Conservation (phyloP, 2,113 vertebrate genomes). For the Silurus glanis region DNA sequence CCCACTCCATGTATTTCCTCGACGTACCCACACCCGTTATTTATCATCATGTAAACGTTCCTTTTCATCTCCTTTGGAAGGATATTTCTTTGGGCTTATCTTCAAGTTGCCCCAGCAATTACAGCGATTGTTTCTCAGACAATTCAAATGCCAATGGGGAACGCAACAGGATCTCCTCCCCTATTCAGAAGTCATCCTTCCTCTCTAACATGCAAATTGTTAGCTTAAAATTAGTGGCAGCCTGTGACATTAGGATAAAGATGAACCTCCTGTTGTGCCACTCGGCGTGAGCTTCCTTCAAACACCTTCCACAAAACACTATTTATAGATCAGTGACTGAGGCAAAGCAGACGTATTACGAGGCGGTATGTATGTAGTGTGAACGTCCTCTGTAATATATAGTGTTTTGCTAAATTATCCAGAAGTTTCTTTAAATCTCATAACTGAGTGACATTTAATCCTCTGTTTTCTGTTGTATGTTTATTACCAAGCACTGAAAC, state of each 20-base stretch:
- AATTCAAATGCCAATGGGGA: background rate
- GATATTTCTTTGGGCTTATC: background rate
- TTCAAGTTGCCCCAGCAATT: constrained; percentile 19
- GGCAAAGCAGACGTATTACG: background rate
- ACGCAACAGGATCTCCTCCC: constrained; percentile 33
- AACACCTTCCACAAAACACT: constrained; percentile 41
- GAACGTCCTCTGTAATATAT: background rate
- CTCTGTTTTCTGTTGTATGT: background rate
- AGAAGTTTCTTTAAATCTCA: background rate
- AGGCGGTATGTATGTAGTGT: background rate
- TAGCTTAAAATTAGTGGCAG: constrained; percentile 55
- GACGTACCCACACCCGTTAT: background rate
- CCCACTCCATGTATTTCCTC: background rate
- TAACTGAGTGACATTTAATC: background rate
- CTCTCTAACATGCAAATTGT: constrained; percentile 55
- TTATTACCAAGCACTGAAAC: background rate
- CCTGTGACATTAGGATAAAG: constrained; percentile 39
- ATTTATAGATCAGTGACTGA: constrained; percentile 25
- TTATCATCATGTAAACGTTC: background rate
- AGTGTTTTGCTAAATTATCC: background rate
- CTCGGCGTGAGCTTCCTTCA: constrained; percentile 11
- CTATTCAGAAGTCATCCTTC: constrained; percentile 40
- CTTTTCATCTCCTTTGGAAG: constrained; percentile 1
- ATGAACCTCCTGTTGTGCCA: constrained; percentile 37
- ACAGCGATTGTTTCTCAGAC: constrained; percentile 2